phyloP scores from a whole-genome alignment of 2,888 invertebrate genomes.

The Eulithis testata region DNA sequence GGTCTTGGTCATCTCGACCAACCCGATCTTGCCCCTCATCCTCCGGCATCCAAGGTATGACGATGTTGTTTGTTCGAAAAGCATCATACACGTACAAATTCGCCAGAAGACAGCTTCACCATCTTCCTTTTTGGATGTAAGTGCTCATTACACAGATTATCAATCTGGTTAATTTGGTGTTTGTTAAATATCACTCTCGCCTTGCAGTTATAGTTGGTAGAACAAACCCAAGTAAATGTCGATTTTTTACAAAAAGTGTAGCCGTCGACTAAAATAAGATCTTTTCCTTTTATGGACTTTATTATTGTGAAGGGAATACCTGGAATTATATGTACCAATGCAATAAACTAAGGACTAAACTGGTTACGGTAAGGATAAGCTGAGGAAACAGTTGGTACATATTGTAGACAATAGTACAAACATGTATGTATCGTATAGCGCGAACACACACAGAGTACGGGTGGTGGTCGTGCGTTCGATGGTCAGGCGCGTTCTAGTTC shows the following conservation, averaged over 20 bases:
- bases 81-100: conserved; percentile 9
- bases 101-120: conserved; percentile 7
- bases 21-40: no score
- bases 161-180: conserved; percentile 28
- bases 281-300: neutral
- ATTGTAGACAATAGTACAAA: no score
- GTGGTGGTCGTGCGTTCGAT: no score
- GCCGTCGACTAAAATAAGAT: conserved; percentile 9
- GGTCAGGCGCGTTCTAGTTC: no score
- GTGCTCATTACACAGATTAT: conserved; percentile 38
- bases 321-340: neutral
- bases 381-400: no score
- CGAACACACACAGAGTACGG: no score
- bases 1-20: no score
- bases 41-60: no score
- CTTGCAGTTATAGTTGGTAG: conserved; percentile 41
- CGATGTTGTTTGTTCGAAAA: neutral
- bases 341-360: no score
- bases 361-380: no score
- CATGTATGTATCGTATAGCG: no score
- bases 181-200: conserved; percentile 45
- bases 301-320: neutral
- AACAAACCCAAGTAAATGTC: conserved; percentile 22
- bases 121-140: conserved; percentile 41
- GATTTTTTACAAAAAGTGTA: conserved; percentile 14